Evolutionary conservation across 2,888 invertebrate genomes (phyloP).

Genomic region (Drosophila dives): DNA sequence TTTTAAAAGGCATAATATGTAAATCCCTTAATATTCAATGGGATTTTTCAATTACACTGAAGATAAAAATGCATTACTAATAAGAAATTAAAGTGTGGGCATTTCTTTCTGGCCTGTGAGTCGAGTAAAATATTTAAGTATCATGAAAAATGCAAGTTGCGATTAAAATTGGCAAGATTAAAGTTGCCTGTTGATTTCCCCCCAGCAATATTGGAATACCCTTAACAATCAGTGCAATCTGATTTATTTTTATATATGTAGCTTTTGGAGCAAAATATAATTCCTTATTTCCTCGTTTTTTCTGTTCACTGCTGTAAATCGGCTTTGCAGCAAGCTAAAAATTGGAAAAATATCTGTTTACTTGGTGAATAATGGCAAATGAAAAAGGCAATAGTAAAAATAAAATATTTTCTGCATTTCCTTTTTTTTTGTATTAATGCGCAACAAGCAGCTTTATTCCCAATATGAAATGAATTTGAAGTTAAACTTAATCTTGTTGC

Average conservation of each 20-base stretch:
- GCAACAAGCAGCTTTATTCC: neutral
- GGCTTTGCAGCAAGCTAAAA: neutral
- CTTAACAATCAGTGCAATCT: neutral
- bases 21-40: neutral
- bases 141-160: neutral
- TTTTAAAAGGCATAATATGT: neutral
- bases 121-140: neutral
- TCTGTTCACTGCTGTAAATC: neutral
- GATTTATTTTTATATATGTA: neutral
- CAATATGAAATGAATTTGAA: neutral
- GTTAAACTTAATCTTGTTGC: neutral
- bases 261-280: neutral
- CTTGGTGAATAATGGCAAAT: neutral
- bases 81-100: neutral
- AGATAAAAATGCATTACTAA: neutral
- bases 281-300: neutral
- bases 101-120: neutral
- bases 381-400: neutral
- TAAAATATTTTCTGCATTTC: neutral
- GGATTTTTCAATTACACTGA: neutral
- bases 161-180: no score
- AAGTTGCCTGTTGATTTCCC: neutral
- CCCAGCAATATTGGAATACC: neutral
- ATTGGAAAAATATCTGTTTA: neutral
- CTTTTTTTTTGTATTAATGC: neutral